Percentiles rank a stretch among this genome's conserved stretches.
Conservation (phyloP, 2,113 vertebrate species). For the Lepisosteus osseus region DNA sequence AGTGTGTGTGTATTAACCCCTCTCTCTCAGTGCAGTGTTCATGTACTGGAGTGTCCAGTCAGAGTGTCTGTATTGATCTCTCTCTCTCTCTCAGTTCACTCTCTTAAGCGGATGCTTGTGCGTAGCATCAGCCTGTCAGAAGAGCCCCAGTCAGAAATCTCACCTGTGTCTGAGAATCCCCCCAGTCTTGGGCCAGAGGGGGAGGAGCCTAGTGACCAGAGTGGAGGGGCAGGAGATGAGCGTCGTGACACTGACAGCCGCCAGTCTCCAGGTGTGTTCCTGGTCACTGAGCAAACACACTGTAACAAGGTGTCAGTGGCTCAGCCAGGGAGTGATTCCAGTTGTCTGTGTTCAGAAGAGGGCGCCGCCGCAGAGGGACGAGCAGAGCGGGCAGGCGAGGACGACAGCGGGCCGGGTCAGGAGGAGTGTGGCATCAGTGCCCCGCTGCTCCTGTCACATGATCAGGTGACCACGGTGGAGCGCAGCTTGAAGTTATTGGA, state of each 20-base stretch:
- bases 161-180: not conserved
- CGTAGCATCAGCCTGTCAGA: constrained; percentile 58
- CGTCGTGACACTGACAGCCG: constrained; percentile 36
- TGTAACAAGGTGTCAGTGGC: no score
- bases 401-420: constrained; percentile 8
- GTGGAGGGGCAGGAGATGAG: constrained; percentile 37
- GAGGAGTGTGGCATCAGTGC: constrained; percentile 45
- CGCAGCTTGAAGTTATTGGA: constrained; percentile 67
- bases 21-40: not conserved
- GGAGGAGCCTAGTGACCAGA: constrained; percentile 22
- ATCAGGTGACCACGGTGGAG: constrained; percentile 59
- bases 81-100: constrained; percentile 56
- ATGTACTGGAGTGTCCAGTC: no score
- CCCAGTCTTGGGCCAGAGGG: constrained; percentile 26
- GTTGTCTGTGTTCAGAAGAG: constrained; percentile 39
- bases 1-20: no score
- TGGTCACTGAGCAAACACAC: no score
- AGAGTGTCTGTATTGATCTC: not conserved
- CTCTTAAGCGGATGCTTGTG: constrained; percentile 71
- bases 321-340: no score
- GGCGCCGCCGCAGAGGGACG: constrained; percentile 24
- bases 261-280: constrained; percentile 43
- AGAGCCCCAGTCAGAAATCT: constrained; percentile 40
- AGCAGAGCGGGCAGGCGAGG: constrained; percentile 24
- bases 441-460: constrained; percentile 58